phyloP scores from a whole-genome alignment of 2,113 vertebrate species.

The Pterocles burchelli region DNA sequence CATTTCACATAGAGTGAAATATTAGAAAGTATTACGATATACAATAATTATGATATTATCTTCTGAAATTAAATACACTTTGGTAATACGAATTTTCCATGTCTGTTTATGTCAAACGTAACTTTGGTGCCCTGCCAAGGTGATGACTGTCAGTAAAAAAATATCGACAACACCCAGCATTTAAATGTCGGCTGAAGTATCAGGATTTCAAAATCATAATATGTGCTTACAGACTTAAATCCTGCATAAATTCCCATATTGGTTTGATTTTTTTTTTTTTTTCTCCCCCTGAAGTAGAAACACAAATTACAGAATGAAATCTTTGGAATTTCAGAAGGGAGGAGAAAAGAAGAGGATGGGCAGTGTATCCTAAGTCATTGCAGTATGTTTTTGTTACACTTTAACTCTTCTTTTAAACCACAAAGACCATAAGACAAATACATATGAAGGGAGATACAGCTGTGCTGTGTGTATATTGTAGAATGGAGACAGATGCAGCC shows the following conservation, averaged over 20 bases:
- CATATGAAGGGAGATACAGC: not conserved
- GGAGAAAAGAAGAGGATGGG: not conserved
- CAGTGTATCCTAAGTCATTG: not conserved
- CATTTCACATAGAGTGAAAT: not conserved
- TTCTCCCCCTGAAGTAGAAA: not conserved
- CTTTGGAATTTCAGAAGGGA: not conserved
- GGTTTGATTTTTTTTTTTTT: not conserved
- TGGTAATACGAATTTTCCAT: not conserved
- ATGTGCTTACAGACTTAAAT: not conserved
- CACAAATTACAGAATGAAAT: not conserved
- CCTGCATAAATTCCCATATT: not conserved
- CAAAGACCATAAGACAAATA: not conserved
- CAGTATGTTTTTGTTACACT: not conserved
- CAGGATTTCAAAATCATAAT: not conserved
- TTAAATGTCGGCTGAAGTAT: not conserved
- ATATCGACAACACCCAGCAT: not conserved
- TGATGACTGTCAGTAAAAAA: not conserved
- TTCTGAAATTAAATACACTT: not conserved
- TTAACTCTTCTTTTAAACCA: not conserved
- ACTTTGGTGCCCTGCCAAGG: not conserved
- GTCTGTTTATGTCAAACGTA: not conserved
- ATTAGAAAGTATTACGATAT: not conserved
- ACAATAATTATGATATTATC: not conserved
- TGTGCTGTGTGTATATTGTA: not conserved
- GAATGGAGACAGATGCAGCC: not conserved